Evolutionary conservation across 2,797 vertebrate genomes (phyloP), one percentile per base, ranked within the genome.

Genomic region (Gymnopithys bicolor): DNA sequence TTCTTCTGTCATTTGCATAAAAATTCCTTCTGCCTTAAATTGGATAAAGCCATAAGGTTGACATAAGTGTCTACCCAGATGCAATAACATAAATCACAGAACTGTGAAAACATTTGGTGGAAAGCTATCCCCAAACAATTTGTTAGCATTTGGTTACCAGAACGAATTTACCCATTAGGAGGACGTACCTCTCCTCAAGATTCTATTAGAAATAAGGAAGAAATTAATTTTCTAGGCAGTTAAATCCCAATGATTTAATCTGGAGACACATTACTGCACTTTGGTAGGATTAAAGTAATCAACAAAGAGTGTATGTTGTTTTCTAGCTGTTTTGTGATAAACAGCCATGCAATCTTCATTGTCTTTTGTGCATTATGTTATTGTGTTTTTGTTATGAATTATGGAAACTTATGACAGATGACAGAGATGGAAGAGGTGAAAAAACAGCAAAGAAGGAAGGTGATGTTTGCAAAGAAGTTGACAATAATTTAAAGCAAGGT

Each of bases 211-310:
- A 94, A 80, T 45, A 81, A 73, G 53, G 32, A 85, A 91, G 62
- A 66, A 94, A 85, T 84, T 75, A 60, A 87, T 93, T 94, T 94
- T 89, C 51, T 79, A 88, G 80, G 46, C 79, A 93, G 75, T 95
- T 95, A 95, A 93, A 94, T 88, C 52, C 51, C 58, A 52, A 33
- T 51, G 46, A 90, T 94, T 78, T 77, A 84, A 89, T 92, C 85
- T 88, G 56, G 53, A 95, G 69, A 93, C 80, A 76, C 6, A 32
- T 78, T 81, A 74, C 9, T 22, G 27, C 53, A 77, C n/a, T 81
- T 84, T 62, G 19, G 59, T 71, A 58, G 76, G 85, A 88, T 84
- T 80, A 94, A 89, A 78, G 78, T 12, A 83, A 89, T 39, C 85
- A 95, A 74, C 28, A 58, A 49, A 77, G 73, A 32, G 18, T 28